Conservation (phyloP, 2,888 invertebrate species). For the Calameuta pallipes region DNA sequence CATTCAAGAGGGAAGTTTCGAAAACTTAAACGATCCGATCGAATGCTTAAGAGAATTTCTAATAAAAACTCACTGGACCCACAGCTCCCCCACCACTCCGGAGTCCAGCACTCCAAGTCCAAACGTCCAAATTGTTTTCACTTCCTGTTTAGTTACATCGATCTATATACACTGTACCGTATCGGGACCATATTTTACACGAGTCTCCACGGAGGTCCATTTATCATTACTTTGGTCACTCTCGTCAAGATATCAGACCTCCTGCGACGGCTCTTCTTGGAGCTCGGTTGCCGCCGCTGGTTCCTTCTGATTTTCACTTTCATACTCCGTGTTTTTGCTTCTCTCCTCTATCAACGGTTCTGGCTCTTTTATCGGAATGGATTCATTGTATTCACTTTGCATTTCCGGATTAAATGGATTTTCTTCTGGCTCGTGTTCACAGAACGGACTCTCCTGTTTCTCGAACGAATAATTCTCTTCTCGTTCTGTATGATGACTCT, state of each 20-base stretch:
- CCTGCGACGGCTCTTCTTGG: slow-evolving; percentile 5
- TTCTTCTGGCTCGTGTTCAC: background rate
- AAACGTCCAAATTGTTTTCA: slow-evolving; percentile 17
- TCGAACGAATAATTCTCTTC: background rate
- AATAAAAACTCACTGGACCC: slow-evolving; percentile 40
- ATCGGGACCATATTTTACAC: slow-evolving; percentile 37
- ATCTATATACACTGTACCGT: slow-evolving; percentile 36
- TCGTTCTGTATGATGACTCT: background rate
- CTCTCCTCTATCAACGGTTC: background rate
- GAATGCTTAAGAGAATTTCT: slow-evolving; percentile 19
- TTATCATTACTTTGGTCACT: slow-evolving; percentile 16
- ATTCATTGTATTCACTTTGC: background rate
- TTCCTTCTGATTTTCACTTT: slow-evolving; percentile 1
- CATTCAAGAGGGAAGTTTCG: slow-evolving; percentile 10
- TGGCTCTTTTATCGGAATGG: background rate
- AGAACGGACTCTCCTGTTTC: background rate
- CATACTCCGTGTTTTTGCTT: background rate
- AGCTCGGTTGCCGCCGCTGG: background rate
- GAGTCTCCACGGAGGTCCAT: slow-evolving; percentile 17
- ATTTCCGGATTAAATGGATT: background rate
- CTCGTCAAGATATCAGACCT: slow-evolving; percentile 1
- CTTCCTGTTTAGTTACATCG: slow-evolving; percentile 19
- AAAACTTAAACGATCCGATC: slow-evolving; percentile 20
- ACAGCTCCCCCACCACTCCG: slow-evolving; percentile 49
- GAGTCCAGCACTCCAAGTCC: slow-evolving; percentile 27